Evolutionary conservation across 2,888 invertebrate genomes (phyloP).

Genomic region (Aphidoletes aphidimyza): DNA sequence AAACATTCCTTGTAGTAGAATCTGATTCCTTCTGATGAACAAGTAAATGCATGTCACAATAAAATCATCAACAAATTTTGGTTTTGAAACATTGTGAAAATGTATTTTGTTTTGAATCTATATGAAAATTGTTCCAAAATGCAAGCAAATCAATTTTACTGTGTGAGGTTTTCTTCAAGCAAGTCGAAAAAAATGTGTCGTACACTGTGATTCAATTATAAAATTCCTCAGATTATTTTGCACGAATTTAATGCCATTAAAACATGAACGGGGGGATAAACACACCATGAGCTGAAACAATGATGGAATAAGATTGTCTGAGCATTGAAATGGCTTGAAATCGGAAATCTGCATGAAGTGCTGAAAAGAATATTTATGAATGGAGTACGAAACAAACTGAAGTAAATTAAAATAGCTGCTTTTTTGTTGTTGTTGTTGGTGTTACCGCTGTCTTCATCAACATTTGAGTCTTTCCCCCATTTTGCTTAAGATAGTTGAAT

Average conservation of each 20-base stretch:
- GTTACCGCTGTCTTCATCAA: too few species aligned
- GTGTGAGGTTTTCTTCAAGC: too few species aligned
- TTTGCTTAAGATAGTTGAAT: neutral
- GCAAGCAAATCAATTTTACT: too few species aligned
- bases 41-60: too few species aligned
- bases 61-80: too few species aligned
- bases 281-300: neutral
- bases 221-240: neutral
- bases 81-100: too few species aligned
- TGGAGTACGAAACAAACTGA: conserved; percentile 11
- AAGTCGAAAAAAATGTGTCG: conserved; percentile 2
- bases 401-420: conserved; percentile 9
- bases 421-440: neutral
- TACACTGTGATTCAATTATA: neutral
- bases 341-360: neutral
- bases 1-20: too few species aligned
- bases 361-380: conserved; percentile 27
- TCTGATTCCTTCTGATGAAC: too few species aligned
- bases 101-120: too few species aligned
- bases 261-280: neutral
- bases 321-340: too few species aligned
- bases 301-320: neutral
- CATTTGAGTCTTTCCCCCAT: too few species aligned
- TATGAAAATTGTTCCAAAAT: too few species aligned
- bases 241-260: conserved; percentile 6